Evolutionary conservation across 2,888 invertebrate genomes (phyloP).

Genomic region (Strigamia maritima): DNA sequence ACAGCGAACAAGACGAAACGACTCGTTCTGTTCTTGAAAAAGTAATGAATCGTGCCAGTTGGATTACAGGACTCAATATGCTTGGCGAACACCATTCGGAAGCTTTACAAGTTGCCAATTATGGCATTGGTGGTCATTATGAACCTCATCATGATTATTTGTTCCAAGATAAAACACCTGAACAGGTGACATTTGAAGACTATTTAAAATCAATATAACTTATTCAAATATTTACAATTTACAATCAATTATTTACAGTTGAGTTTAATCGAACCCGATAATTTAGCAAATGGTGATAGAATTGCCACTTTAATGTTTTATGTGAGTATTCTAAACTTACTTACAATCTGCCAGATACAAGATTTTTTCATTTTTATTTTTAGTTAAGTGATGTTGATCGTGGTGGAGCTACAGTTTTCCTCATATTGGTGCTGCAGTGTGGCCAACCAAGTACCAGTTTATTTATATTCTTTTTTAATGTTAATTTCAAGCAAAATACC

Average conservation of each 20-base stretch:
- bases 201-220: no score
- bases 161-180: constrained; percentile 44
- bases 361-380: background rate
- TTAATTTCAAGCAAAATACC: background rate
- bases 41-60: constrained; percentile 46
- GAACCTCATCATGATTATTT: constrained; percentile 52
- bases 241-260: background rate
- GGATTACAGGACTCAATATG: constrained; percentile 49
- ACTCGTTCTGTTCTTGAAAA: constrained; percentile 45
- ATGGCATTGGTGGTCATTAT: constrained; percentile 57
- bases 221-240: background rate
- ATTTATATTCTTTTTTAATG: background rate
- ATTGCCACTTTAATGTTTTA: constrained; percentile 48
- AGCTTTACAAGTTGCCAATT: constrained; percentile 53
- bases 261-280: background rate
- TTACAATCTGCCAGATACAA: background rate
- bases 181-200: constrained; percentile 41
- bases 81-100: constrained; percentile 46
- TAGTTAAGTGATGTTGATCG: constrained; percentile 45
- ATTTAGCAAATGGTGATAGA: constrained; percentile 42
- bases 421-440: constrained; percentile 46
- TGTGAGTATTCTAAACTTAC: constrained; percentile 43
- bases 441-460: constrained; percentile 43
- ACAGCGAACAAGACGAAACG: constrained; percentile 42
- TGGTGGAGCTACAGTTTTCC: constrained; percentile 50